Base-by-base conservation (phyloP, 2,888 invertebrate genomes). In the Antitype chi region DNA sequence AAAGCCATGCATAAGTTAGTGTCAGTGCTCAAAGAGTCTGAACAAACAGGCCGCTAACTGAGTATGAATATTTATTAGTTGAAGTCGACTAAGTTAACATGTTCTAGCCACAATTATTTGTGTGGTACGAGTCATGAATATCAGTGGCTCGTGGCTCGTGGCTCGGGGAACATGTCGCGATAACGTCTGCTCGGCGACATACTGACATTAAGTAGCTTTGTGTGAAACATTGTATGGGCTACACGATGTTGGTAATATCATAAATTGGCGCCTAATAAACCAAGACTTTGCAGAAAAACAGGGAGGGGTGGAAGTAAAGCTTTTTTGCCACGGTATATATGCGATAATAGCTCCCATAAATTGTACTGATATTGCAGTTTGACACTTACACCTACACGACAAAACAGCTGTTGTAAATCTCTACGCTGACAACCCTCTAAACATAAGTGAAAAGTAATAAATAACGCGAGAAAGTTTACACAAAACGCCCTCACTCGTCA, bases 21-120 rank as follows among this genome's bases (percentile, higher is more conserved):
- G 43, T 5, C 57, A 80, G 59, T 60, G 55, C 15, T 73, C 74
- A 69, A 79, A 81, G 81, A 74, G 63, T 64, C 59, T 23, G 23
- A 17, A 53, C 53, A 55, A 81, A 64, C 81, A 69, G 68, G 43
- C 60, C 60, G 43, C 59, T 72, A 78, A 64, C 69, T 70, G 49
- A 43, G 52, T 69, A 81, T 80, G 81, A 84, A 81, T 81, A 81
- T 84, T 66, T 84, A 81, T 84, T 62, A 80, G 47, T 32, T 72
- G n/a, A 55, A 79, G 23, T 67, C 71, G 80, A 72, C 67, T 81
- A 60, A 73, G 68, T 66, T 80, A 74, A 66, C 55, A 79, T 68
- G 74, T 64, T 79, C 64, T 55, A 55, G 72, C 53, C 57, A 60
- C 69, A 84, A 66, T 71, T 69, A 84, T 84, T 66, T 69, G 68